phyloP scores from a whole-genome alignment of 2,113 vertebrate species.

The Anolis sagrei region DNA sequence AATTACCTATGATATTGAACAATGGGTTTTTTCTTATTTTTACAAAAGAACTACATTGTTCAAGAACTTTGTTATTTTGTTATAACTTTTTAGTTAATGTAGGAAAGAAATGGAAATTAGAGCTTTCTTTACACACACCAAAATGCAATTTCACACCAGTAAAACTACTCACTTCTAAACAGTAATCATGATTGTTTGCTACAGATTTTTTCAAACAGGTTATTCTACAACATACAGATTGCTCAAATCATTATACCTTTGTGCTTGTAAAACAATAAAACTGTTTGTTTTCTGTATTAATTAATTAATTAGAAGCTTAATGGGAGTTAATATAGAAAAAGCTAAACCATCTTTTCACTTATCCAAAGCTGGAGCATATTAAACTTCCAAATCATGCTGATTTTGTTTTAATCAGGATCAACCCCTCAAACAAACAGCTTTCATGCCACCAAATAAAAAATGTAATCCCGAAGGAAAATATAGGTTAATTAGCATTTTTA shows the following conservation, averaged over 20 bases:
- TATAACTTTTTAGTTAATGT: accelerated
- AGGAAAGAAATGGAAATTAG: neutral
- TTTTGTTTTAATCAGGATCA: conserved; percentile 52
- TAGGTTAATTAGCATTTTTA: neutral
- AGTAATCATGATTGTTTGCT: neutral
- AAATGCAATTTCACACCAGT: neutral
- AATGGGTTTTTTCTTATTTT: neutral
- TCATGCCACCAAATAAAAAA: conserved; percentile 62
- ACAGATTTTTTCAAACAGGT: neutral
- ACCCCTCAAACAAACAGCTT: conserved; percentile 61
- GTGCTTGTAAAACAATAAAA: neutral
- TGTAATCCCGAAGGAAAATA: conserved; percentile 53
- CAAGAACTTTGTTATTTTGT: neutral
- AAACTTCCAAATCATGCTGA: conserved; percentile 65
- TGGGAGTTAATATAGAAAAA: neutral
- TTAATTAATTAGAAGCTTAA: neutral
- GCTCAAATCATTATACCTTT: neutral
- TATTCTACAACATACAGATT: neutral
- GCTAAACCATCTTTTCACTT: neutral
- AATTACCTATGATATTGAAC: neutral
- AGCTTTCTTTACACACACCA: accelerated
- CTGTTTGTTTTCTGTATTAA: neutral
- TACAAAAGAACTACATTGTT: neutral
- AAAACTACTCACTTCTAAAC: neutral
- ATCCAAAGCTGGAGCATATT: conserved; percentile 59